Evolutionary conservation across 2,113 vertebrate genomes (phyloP), one percentile per base, ranked within the genome.

Genomic region (Eupsittula cactorum): DNA sequence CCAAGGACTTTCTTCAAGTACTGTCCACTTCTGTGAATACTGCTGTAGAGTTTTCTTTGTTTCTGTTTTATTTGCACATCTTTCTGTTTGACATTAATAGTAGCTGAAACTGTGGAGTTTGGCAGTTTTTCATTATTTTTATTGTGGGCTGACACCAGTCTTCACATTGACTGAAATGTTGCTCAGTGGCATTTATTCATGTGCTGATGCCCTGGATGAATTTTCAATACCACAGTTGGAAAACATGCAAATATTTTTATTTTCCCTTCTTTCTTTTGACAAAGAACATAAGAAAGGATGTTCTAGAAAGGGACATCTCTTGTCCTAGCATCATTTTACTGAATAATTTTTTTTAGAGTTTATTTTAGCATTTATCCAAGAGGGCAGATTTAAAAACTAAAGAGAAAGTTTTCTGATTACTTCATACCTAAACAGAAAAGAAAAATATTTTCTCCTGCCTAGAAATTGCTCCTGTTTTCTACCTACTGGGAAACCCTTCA

Each of bases 151-250:
- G 88, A 77, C 76, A 70, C 19, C 16, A 41, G 29, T 53, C 62
- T 78, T 94, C 86, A n/a, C 37, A 63, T 44, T 94, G 86, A 90
- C 50, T 96, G 91, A 93, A 95, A 75, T 41, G 76, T 29, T 86
- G 19, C 73, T 94, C 16, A 35, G 60, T 1, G 2, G 15, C 73
- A 59, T 73, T 82, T 82, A 92, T 90, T 95, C 71, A 81, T 93
- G 60, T 70, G 29, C 42, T 94, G 77, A 86, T 93, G 76, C 6
- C 14, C 73, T 60, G 25, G 42, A 49, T n/a, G 67, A 91, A 81
- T 75, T 64, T 91, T 96, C 83, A 95, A 88, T 86, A n/a, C 31
- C 64, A 31, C 49, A 44, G 46, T 21, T 91, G 92, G 91, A 95
- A 88, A 86, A 77, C 3, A 13, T 50, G 37, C 80, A 86, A 74